These are phyloP conservation scores for Melieria omissa DNA, from an alignment of 2,888 invertebrate species.

Conservation along the genomic window DNA sequence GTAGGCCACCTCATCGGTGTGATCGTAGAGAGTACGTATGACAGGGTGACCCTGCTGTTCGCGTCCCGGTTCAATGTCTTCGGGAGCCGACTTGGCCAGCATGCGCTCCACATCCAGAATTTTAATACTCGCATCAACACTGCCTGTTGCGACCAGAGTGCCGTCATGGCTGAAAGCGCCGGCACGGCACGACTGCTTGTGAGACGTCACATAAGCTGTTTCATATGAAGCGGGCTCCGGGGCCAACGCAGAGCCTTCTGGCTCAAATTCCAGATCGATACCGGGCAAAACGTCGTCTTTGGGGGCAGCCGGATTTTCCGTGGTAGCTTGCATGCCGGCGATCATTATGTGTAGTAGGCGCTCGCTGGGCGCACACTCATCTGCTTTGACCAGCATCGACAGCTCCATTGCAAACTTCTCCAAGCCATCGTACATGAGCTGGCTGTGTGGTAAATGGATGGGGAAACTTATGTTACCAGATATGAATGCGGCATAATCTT, in stretches of 20 bases:
- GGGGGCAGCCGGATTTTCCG: slow-evolving; percentile 70
- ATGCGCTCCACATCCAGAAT: slow-evolving; percentile 99
- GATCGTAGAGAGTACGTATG: slow-evolving; percentile 93
- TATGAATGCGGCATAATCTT: too few relatives aligned
- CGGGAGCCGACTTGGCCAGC: slow-evolving; percentile 96
- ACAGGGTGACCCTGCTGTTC: slow-evolving; percentile 97
- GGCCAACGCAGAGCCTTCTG: slow-evolving; percentile 91
- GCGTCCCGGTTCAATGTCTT: slow-evolving; percentile 83
- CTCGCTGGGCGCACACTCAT: slow-evolving; percentile 97
- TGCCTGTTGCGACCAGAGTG: slow-evolving; percentile 96
- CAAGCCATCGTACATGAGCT: slow-evolving; percentile 97
- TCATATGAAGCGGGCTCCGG: slow-evolving; percentile 98
- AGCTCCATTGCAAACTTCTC: slow-evolving; percentile 90
- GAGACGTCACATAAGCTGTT: slow-evolving; percentile 98
- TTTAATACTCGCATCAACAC: slow-evolving; percentile 98
- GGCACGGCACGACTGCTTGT: slow-evolving; percentile 95
- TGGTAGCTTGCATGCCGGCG: slow-evolving; percentile 86
- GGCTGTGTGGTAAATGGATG: slow-evolving; percentile 72
- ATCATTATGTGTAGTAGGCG: slow-evolving; percentile 86
- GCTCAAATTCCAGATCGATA: slow-evolving; percentile 93
- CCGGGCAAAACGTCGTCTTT: slow-evolving; percentile 65
- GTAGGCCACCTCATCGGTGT: slow-evolving; percentile 96
- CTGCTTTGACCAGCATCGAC: slow-evolving; percentile 85
- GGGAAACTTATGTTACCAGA: too few relatives aligned
- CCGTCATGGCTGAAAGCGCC: slow-evolving; percentile 97